Evolutionary conservation across 2,113 vertebrate genomes (phyloP).

Genomic region (Solea senegalensis): DNA sequence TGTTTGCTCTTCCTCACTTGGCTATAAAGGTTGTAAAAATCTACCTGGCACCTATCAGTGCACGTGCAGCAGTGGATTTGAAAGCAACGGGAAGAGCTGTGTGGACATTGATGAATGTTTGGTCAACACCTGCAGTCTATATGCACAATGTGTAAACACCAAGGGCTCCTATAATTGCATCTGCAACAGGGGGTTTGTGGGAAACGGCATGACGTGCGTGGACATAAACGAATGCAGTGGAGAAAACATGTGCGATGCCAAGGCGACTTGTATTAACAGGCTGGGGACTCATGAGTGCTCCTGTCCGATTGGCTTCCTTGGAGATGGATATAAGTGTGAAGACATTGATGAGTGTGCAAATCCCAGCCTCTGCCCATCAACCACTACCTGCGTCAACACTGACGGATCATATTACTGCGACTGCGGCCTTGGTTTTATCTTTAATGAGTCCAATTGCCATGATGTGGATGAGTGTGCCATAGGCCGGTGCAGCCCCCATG

Average conservation of each 20-base stretch:
- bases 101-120: conserved; percentile 83
- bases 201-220: conserved; percentile 80
- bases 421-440: conserved; percentile 78
- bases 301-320: conserved; percentile 77
- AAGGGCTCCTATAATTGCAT: conserved; percentile 78
- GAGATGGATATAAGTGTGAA: conserved; percentile 74
- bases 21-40: conserved; percentile 83
- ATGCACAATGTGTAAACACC: conserved; percentile 76
- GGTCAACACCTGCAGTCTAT: conserved; percentile 74
- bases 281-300: conserved; percentile 81
- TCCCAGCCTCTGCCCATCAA: conserved; percentile 69
- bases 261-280: conserved; percentile 79
- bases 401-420: conserved; percentile 80
- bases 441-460: conserved; percentile 69
- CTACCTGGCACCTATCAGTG: conserved; percentile 81
- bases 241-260: conserved; percentile 71
- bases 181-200: conserved; percentile 79
- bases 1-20: conserved; percentile 73
- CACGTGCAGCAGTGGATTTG: conserved; percentile 77
- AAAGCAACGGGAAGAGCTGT: conserved; percentile 77
- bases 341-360: conserved; percentile 82
- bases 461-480: conserved; percentile 81
- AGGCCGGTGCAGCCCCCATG: conserved; percentile 71
- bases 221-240: conserved; percentile 84
- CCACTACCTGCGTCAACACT: conserved; percentile 78